phyloP scores from a whole-genome alignment of 2,888 invertebrate genomes.

The Thysanoteuthis rhombus region DNA sequence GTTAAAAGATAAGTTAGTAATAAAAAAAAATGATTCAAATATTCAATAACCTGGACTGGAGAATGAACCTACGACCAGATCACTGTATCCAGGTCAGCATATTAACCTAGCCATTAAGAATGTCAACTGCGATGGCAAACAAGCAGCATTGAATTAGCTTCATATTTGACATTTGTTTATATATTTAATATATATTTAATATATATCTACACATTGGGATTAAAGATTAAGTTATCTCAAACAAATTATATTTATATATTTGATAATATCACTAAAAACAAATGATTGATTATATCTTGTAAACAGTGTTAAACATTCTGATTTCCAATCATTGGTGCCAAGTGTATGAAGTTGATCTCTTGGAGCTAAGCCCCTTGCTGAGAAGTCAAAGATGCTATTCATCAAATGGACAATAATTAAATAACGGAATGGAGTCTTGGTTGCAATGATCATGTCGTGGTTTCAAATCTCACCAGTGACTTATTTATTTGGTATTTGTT shows the following conservation, averaged over 20 bases:
- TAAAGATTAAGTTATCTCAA: not conserved
- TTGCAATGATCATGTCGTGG: not conserved
- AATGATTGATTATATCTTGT: not conserved
- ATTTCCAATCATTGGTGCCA: not conserved
- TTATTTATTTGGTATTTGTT: not conserved
- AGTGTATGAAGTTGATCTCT: not conserved
- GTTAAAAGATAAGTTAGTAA: conserved; percentile 12
- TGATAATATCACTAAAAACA: not conserved
- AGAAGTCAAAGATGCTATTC: not conserved
- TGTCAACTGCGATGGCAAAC: not conserved
- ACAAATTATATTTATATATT: not conserved
- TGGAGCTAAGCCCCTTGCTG: not conserved
- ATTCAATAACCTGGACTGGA: not conserved
- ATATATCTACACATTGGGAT: not conserved
- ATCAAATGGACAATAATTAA: not conserved
- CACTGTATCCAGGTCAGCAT: not conserved
- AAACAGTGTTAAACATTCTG: not conserved
- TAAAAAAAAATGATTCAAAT: not conserved
- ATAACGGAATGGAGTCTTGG: not conserved
- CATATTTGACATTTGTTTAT: too few species aligned
- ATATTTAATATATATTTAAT: too few species aligned
- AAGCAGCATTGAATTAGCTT: not conserved
- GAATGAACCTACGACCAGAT: not conserved
- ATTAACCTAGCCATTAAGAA: not conserved
- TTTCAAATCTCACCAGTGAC: not conserved